Percentiles rank a stretch among this genome's conserved stretches.
Conservation (phyloP, 1,140 invertebrate species). For the Hypsibius dujardini region DNA sequence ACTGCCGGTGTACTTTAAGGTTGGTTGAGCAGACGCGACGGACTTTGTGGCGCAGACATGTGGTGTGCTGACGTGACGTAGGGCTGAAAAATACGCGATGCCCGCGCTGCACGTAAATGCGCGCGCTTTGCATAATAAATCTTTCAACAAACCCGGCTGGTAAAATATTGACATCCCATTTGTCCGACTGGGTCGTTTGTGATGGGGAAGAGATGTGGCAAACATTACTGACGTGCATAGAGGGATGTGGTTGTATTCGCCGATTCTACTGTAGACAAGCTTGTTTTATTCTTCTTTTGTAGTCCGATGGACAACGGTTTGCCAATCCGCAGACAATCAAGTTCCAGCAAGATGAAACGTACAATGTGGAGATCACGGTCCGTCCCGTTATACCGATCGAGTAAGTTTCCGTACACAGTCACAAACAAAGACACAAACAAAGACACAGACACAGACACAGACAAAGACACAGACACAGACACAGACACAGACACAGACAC, state of each 20-base stretch:
- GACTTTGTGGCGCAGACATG: no score
- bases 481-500: neutral
- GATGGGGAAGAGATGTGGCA: no score
- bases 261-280: neutral
- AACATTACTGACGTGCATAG: neutral
- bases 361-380: neutral
- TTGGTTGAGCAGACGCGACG: neutral
- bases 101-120: no score
- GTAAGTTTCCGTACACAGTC: neutral
- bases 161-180: neutral
- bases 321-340: neutral
- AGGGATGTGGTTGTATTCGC: neutral
- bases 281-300: slow-evolving; percentile 7
- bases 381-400: neutral
- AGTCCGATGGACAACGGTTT: slow-evolving; percentile 4
- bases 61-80: no score
- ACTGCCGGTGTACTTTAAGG: neutral
- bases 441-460: neutral
- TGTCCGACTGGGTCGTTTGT: neutral
- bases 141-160: neutral
- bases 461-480: neutral
- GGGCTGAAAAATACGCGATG: no score
- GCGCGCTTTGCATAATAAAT: neutral
- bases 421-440: neutral
- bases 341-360: slow-evolving; percentile 15